These are phyloP conservation scores for Cygnus olor DNA, from an alignment of 2,797 vertebrate genomes.

Conservation along the genomic window DNA sequence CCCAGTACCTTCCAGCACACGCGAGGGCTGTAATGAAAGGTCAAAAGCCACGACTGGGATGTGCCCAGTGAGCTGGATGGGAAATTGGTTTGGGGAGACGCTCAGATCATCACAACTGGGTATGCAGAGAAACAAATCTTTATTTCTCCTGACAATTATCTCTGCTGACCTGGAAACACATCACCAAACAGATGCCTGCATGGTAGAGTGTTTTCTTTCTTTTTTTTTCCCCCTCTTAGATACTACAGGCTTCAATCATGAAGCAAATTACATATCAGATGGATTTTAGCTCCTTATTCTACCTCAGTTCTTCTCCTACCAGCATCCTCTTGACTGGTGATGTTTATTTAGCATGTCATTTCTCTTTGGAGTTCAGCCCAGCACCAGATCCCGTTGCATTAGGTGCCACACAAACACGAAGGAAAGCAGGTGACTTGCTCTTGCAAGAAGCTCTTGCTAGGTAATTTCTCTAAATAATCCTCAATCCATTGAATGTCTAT, in stretches of 20 bases:
- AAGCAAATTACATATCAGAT: background rate
- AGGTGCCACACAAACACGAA: background rate
- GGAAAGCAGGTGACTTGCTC: background rate
- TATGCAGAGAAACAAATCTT: background rate
- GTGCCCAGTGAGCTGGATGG: background rate
- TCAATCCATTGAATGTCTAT: background rate
- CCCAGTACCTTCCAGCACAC: background rate
- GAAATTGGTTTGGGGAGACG: background rate
- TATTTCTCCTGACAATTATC: background rate
- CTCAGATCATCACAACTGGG: background rate
- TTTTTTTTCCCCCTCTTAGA: background rate
- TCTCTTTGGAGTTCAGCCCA: background rate
- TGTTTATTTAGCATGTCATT: background rate
- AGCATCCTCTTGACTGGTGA: background rate
- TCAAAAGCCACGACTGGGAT: background rate
- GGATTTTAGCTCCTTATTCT: background rate
- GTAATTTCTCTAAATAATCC: background rate
- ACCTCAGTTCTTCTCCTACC: background rate
- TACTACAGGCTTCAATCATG: background rate
- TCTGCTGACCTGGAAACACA: slow-evolving; percentile 26
- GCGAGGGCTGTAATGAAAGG: background rate
- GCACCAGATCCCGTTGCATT: background rate
- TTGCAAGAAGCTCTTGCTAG: background rate
- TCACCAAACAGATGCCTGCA: background rate
- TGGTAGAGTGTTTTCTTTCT: background rate